Conservation (phyloP, 2,113 vertebrate species). For the Microtus ochrogaster region DNA sequence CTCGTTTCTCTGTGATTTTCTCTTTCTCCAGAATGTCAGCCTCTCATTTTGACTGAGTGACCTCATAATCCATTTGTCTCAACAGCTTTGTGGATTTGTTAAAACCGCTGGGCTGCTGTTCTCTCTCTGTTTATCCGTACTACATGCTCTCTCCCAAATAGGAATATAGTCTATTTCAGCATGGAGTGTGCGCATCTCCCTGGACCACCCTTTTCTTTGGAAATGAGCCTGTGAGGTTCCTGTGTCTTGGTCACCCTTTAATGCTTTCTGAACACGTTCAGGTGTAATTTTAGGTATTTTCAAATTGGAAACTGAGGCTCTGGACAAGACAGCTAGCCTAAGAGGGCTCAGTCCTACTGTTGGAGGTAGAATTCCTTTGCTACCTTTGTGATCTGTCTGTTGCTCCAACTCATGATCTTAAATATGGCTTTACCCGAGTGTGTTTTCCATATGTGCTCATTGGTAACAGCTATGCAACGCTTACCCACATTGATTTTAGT, state of each 20-base stretch:
- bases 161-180: neutral
- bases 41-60: neutral
- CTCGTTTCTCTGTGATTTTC: neutral
- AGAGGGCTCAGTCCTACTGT: neutral
- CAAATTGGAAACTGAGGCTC: neutral
- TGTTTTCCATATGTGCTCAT: neutral
- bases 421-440: neutral
- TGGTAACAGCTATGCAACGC: neutral
- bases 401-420: neutral
- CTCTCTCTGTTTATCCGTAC: neutral
- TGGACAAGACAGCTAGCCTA: neutral
- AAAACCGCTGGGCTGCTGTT: neutral
- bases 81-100: neutral
- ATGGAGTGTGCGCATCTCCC: neutral
- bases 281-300: neutral
- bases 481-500: conserved; percentile 9
- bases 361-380: conserved; percentile 17
- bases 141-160: neutral
- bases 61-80: neutral
- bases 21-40: conserved; percentile 40
- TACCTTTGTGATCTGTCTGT: neutral
- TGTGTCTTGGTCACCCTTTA: neutral
- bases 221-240: neutral
- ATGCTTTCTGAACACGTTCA: neutral
- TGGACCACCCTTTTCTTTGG: neutral